A percentile compares a stretch with the other conserved stretches of the same genome.
Evolutionary conservation across 2,113 vertebrate genomes (phyloP).

Genomic region (Gnathonemus longibarbis): DNA sequence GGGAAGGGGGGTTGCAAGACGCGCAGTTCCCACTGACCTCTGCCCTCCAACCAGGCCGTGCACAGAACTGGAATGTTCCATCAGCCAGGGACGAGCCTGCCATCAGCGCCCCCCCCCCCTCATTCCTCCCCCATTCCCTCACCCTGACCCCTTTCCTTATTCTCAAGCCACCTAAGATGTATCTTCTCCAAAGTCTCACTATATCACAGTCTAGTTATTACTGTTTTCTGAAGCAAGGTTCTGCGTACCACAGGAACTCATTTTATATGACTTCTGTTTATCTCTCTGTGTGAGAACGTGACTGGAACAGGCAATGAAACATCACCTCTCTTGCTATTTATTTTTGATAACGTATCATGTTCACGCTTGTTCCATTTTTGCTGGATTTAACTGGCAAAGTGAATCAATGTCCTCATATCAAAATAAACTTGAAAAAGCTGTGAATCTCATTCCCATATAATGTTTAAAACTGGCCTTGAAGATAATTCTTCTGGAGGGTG

Average conservation of each 20-base stretch:
- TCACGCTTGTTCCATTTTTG: neutral
- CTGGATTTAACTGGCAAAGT: neutral
- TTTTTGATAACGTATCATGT: neutral
- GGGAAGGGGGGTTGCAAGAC: neutral
- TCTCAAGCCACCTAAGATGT: neutral
- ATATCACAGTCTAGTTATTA: slow-evolving; percentile 1
- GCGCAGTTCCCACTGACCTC: neutral
- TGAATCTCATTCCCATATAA: neutral
- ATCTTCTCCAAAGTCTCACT: neutral
- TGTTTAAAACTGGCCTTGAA: neutral
- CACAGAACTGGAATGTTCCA: neutral
- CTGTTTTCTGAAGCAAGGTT: neutral
- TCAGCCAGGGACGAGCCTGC: neutral
- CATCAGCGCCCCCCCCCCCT: too few relatives aligned
- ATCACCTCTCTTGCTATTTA: neutral
- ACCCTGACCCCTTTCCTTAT: neutral
- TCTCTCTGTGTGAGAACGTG: neutral
- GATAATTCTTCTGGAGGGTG: neutral
- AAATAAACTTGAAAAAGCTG: neutral
- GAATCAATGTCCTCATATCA: neutral
- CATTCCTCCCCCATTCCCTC: neutral
- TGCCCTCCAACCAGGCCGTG: neutral
- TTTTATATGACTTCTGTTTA: neutral
- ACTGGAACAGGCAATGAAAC: neutral
- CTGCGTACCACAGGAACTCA: neutral